Evolutionary conservation across 2,797 vertebrate species (phyloP).

Genomic region (Leucoraja ocellata): DNA sequence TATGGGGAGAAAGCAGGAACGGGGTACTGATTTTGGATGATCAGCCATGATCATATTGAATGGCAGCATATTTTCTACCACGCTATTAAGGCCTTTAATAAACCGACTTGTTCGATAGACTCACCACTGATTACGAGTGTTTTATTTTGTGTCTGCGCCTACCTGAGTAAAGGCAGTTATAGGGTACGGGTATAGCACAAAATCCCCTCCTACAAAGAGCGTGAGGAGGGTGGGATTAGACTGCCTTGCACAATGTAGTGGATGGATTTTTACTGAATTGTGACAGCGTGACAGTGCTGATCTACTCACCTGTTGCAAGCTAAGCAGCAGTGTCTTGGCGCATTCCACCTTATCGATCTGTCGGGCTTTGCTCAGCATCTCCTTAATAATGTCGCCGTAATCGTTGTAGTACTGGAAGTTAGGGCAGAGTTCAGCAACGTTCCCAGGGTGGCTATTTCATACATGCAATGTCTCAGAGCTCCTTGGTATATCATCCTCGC

Average conservation of each 20-base stretch:
- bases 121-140: too few relatives aligned
- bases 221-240: background rate
- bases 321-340: slow-evolving; percentile 97
- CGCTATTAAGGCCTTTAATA: too few relatives aligned
- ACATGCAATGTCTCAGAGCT: background rate
- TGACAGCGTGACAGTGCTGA: background rate
- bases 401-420: slow-evolving; percentile 87
- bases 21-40: too few relatives aligned
- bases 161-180: too few relatives aligned
- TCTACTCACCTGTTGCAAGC: slow-evolving; percentile 86
- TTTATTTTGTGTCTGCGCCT: too few relatives aligned
- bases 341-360: slow-evolving; percentile 98
- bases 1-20: too few relatives aligned
- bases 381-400: slow-evolving; percentile 98
- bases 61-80: too few relatives aligned
- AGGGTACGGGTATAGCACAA: too few relatives aligned
- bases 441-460: background rate
- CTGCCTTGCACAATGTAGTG: background rate
- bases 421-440: background rate
- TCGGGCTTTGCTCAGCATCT: slow-evolving; percentile 94
- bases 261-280: background rate
- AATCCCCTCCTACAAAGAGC: too few relatives aligned
- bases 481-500: background rate
- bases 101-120: too few relatives aligned
- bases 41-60: too few relatives aligned